Evolutionary conservation across 2,113 vertebrate genomes (phyloP).

Genomic region (Xenopus borealis): DNA sequence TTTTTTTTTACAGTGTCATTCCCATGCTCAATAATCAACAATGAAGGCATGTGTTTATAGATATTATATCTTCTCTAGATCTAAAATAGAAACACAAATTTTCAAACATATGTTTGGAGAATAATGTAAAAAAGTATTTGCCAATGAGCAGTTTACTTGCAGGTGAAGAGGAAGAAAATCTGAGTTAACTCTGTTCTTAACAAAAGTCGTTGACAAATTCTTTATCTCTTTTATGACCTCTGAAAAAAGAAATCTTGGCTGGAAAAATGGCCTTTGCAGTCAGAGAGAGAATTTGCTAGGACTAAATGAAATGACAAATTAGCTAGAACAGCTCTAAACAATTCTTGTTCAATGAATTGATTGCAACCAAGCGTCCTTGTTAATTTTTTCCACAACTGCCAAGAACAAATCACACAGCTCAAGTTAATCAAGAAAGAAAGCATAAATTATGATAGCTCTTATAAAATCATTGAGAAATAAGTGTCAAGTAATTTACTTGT

Average conservation of each 20-base stretch:
- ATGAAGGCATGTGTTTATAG: too few species aligned
- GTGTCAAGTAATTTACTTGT: constrained; percentile 1
- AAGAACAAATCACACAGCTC: constrained; percentile 15
- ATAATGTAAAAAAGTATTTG: too few species aligned
- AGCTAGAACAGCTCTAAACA: neutral
- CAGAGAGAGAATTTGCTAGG: neutral
- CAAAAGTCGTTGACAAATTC: neutral
- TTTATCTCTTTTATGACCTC: neutral
- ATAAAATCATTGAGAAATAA: neutral
- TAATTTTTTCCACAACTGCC: constrained; percentile 5
- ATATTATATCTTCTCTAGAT: too few species aligned
- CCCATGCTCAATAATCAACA: too few species aligned
- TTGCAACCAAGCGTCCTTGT: constrained; percentile 16
- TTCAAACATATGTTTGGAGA: too few species aligned
- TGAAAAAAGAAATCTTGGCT: neutral
- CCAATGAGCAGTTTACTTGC: too few species aligned
- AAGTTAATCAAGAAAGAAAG: constrained; percentile 17
- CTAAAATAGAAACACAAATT: too few species aligned
- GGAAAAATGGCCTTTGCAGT: neutral
- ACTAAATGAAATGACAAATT: constrained; percentile 15
- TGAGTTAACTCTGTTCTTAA: too few species aligned
- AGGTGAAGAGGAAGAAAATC: too few species aligned
- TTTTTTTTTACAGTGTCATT: too few species aligned
- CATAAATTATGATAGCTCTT: constrained; percentile 14
- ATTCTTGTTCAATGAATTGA: constrained; percentile 10